Evolutionary conservation across 2,888 invertebrate species (phyloP).

Genomic region (Anthrax anthrax): DNA sequence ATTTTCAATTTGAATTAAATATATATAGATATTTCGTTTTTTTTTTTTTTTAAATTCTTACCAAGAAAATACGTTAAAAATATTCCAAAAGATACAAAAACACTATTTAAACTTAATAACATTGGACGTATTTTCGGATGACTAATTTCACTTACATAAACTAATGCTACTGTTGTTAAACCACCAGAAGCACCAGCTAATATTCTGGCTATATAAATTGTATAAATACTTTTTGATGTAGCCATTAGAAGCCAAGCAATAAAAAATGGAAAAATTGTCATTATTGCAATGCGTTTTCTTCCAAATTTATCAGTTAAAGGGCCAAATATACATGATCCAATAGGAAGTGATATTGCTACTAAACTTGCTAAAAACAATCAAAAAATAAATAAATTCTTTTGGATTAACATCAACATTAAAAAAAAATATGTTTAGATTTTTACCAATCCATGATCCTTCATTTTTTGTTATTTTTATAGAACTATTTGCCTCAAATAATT

Average conservation of each 20-base stretch:
- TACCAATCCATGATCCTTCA: constrained; percentile 44
- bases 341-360: constrained; percentile 39
- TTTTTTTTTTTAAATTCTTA: constrained; percentile 10
- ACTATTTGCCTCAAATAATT: constrained; percentile 31
- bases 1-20: not conserved
- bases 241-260: constrained; percentile 38
- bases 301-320: constrained; percentile 43
- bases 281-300: constrained; percentile 35
- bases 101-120: constrained; percentile 41
- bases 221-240: constrained; percentile 30
- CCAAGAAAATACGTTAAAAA: constrained; percentile 38
- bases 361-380: constrained; percentile 35
- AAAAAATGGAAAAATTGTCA: constrained; percentile 34
- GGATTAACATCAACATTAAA: constrained; percentile 6
- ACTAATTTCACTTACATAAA: constrained; percentile 44
- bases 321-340: constrained; percentile 39
- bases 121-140: constrained; percentile 40
- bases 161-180: constrained; percentile 38
- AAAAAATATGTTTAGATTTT: constrained; percentile 11
- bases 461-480: constrained; percentile 31
- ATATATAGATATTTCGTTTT: not conserved
- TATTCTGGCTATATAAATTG: constrained; percentile 38
- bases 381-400: not conserved
- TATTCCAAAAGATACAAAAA: constrained; percentile 43
- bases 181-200: constrained; percentile 42